phyloP scores from a whole-genome alignment of 2,888 invertebrate genomes.

The Calephelis perditalis region DNA sequence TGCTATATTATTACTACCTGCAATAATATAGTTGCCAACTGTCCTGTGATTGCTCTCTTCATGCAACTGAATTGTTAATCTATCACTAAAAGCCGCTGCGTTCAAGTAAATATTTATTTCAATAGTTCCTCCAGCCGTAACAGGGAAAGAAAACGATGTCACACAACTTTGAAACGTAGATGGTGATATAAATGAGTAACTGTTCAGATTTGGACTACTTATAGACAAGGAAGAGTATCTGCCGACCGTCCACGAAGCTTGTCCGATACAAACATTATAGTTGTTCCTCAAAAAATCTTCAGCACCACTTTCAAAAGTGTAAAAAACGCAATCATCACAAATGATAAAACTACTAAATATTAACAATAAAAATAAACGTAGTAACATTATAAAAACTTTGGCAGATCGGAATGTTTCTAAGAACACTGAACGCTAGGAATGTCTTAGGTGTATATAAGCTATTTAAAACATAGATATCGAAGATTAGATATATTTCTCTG shows the following conservation, averaged over 20 bases:
- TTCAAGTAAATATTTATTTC: not conserved
- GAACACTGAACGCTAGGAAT: too few relatives aligned
- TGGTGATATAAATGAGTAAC: not conserved
- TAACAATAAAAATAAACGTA: too few relatives aligned
- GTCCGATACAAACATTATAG: not conserved
- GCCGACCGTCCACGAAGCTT: not conserved
- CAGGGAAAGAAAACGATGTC: not conserved
- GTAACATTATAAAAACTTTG: too few relatives aligned
- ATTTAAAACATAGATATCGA: too few relatives aligned
- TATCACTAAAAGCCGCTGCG: not conserved
- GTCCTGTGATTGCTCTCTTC: not conserved
- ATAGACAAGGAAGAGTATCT: not conserved
- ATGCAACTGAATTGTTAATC: not conserved
- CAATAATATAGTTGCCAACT: not conserved
- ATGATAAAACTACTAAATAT: too few relatives aligned
- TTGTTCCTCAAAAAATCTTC: not conserved
- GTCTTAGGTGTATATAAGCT: too few relatives aligned
- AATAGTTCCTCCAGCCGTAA: not conserved
- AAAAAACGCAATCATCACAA: not conserved
- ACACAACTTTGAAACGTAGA: not conserved
- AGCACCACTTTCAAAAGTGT: not conserved
- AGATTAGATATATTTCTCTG: too few relatives aligned
- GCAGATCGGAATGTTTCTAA: too few relatives aligned
- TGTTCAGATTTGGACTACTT: not conserved
- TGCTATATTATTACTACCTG: not conserved